Evolutionary conservation across 2,888 invertebrate genomes (phyloP).

Genomic region (Rhamphomyia laevipes): DNA sequence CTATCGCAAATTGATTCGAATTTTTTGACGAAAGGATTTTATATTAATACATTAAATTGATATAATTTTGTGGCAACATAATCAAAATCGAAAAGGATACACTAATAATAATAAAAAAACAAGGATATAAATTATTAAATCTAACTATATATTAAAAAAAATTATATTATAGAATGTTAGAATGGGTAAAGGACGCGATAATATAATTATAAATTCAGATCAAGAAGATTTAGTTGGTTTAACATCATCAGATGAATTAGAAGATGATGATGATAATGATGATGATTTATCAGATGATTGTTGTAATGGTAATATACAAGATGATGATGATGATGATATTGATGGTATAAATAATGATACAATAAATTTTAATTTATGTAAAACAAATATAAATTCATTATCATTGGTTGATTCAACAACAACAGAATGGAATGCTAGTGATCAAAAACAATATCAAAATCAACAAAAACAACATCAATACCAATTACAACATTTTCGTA

Average conservation of each 20-base stretch:
- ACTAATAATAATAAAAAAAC: too few species aligned
- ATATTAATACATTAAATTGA: too few species aligned
- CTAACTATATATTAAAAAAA: too few species aligned
- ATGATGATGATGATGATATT: background rate
- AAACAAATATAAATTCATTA: constrained; percentile 2
- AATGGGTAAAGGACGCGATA: constrained; percentile 1
- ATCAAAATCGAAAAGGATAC: too few species aligned
- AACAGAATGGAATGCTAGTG: background rate
- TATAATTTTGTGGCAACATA: too few species aligned
- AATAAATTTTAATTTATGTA: constrained; percentile 1
- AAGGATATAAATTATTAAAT: too few species aligned
- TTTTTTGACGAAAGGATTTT: too few species aligned
- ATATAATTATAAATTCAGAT: background rate
- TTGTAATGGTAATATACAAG: background rate
- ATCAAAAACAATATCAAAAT: background rate
- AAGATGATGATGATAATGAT: constrained; percentile 1
- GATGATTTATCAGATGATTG: background rate
- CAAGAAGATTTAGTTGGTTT: constrained; percentile 1
- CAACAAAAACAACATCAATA: constrained; percentile 17
- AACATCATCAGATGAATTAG: background rate
- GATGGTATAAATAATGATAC: background rate
- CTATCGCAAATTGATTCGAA: too few species aligned
- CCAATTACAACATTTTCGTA: constrained; percentile 14
- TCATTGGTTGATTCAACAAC: background rate
- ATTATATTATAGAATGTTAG: background rate